Percentiles rank a stretch among this genome's conserved stretches.
Evolutionary conservation across 1,140 invertebrate genomes (phyloP).

Genomic region (Lycorma delicatula): DNA sequence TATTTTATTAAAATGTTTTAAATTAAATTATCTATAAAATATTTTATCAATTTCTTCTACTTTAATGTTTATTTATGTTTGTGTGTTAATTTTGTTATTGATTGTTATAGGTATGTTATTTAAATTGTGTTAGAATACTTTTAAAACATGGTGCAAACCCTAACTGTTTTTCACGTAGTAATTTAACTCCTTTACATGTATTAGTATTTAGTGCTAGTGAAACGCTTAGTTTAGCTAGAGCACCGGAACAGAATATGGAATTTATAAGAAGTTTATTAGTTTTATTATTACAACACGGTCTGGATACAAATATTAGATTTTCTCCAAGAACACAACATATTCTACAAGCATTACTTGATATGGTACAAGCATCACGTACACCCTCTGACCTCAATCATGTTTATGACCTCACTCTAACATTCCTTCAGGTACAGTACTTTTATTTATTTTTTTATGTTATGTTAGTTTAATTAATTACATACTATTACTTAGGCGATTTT

Average conservation of each 20-base stretch:
- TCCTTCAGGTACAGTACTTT: constrained; percentile 43
- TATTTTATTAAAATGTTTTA: too few species aligned
- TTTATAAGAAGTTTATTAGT: constrained; percentile 57
- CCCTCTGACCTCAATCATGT: constrained; percentile 56
- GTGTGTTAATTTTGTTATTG: too few species aligned
- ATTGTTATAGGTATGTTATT: constrained; percentile 52
- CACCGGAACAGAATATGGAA: constrained; percentile 54
- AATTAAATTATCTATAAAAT: too few species aligned
- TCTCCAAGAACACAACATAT: constrained; percentile 52
- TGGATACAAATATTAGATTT: constrained; percentile 52
- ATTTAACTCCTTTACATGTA: constrained; percentile 61
- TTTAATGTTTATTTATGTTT: too few species aligned
- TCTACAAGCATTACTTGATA: constrained; percentile 55
- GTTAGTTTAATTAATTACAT: too few species aligned
- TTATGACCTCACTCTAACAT: constrained; percentile 54
- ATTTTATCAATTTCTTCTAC: too few species aligned
- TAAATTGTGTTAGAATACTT: constrained; percentile 61
- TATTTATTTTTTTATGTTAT: too few species aligned
- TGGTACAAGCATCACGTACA: constrained; percentile 57
- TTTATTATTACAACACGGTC: constrained; percentile 54
- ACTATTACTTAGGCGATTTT: too few species aligned
- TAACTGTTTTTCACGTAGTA: constrained; percentile 59
- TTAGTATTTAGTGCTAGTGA: constrained; percentile 63
- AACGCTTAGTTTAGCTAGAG: constrained; percentile 44
- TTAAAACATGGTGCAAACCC: constrained; percentile 61